A percentile compares a stretch with the other conserved stretches of the same genome.
Evolutionary conservation across 2,113 vertebrate species (phyloP).

Genomic region (Chionis minor): DNA sequence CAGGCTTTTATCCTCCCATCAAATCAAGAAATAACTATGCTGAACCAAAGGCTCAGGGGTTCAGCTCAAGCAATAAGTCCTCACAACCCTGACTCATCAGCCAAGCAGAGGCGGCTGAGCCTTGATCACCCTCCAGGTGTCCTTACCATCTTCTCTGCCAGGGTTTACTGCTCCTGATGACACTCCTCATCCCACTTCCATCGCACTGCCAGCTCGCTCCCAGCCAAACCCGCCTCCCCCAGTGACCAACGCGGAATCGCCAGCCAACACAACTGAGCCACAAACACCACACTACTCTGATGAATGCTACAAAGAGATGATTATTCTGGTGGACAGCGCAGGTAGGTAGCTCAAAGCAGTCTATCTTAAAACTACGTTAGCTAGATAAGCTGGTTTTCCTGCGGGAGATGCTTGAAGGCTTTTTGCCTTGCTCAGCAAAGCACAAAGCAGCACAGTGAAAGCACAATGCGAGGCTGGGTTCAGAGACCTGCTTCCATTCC

Average conservation of each 20-base stretch:
- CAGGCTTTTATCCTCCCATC: neutral
- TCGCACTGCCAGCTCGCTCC: neutral
- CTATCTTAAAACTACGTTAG: neutral
- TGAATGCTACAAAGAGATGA: neutral
- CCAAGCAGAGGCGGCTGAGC: neutral
- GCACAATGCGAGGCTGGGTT: fast-evolving
- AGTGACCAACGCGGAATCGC: fast-evolving
- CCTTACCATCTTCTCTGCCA: neutral
- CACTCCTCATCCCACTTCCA: neutral
- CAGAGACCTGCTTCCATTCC: neutral
- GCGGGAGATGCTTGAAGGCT: neutral
- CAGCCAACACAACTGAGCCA: fast-evolving
- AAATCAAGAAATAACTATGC: neutral
- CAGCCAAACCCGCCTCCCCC: neutral
- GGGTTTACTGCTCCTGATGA: neutral
- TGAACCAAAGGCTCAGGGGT: neutral
- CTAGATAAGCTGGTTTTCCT: neutral
- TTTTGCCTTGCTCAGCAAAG: neutral
- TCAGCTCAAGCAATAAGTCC: neutral
- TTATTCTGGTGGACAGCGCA: neutral
- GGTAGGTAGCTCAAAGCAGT: neutral
- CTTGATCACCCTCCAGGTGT: neutral
- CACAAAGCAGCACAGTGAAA: fast-evolving
- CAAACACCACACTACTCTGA: neutral
- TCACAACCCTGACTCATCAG: fast-evolving